These are phyloP conservation scores for Drosophila sturtevanti DNA, from an alignment of 1,140 invertebrate species.

Conservation along the genomic window DNA sequence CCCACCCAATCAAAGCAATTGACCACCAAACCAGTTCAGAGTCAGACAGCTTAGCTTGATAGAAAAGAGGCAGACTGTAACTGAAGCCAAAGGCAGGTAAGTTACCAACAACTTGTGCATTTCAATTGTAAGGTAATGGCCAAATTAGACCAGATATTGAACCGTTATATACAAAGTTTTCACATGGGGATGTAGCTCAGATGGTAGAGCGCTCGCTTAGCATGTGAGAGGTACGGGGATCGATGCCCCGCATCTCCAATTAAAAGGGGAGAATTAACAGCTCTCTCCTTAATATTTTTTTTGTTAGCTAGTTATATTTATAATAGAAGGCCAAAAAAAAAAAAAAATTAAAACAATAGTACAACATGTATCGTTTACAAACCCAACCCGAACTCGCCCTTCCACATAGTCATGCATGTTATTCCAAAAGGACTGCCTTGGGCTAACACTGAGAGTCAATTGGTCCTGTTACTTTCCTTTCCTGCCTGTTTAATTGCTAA, in stretches of 20 bases:
- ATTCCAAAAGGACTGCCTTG: constrained; percentile 7
- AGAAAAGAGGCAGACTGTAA: not conserved
- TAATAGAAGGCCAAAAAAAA: constrained; percentile 74
- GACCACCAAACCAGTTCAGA: constrained; percentile 10
- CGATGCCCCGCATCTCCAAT: constrained; percentile 88
- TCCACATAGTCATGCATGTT: constrained; percentile 10
- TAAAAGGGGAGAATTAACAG: not conserved
- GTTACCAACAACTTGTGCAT: constrained; percentile 29
- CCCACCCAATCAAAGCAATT: not conserved
- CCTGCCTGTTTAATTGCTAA: constrained; percentile 81
- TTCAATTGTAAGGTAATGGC: constrained; percentile 43
- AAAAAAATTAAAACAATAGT: constrained; percentile 82
- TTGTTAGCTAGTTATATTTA: constrained; percentile 37
- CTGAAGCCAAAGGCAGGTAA: not conserved
- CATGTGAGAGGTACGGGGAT: constrained; percentile 93
- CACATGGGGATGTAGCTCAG: constrained; percentile 77
- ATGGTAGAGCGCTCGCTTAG: constrained; percentile 94
- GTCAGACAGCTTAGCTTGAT: not conserved
- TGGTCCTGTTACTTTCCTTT: constrained; percentile 25
- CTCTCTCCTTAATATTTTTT: constrained; percentile 1
- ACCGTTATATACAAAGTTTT: constrained; percentile 1
- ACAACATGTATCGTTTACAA: constrained; percentile 81
- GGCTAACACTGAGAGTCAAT: constrained; percentile 6
- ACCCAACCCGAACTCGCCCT: constrained; percentile 24
- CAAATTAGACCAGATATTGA: constrained; percentile 19